phyloP scores from a whole-genome alignment of 1,140 invertebrate genomes.

The Meloidogyne exigua region DNA sequence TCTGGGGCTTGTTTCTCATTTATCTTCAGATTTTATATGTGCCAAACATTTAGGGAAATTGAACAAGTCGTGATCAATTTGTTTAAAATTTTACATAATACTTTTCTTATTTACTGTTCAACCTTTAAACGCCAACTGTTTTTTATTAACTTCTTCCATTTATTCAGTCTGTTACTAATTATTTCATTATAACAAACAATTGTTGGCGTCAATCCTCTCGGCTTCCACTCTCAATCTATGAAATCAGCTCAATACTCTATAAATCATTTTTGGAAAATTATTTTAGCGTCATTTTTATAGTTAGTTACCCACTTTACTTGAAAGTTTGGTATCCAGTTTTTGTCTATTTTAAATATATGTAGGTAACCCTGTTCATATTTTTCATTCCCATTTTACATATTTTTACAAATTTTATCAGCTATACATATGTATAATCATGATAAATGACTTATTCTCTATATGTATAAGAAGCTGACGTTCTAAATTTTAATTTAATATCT shows the following conservation, averaged over 20 bases:
- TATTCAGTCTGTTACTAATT: background rate
- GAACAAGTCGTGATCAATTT: too few relatives aligned
- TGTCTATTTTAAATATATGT: too few relatives aligned
- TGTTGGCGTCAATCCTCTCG: background rate
- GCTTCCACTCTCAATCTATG: background rate
- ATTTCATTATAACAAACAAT: background rate
- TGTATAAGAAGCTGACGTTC: background rate
- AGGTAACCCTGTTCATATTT: too few relatives aligned
- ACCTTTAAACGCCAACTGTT: background rate
- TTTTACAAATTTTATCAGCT: too few relatives aligned
- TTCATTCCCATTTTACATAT: too few relatives aligned
- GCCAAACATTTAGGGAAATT: too few relatives aligned
- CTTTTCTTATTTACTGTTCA: background rate
- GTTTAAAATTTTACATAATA: too few relatives aligned
- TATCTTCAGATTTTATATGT: too few relatives aligned
- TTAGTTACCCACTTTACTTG: background rate
- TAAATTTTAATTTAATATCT: background rate
- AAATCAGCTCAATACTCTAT: background rate
- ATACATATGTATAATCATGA: too few relatives aligned
- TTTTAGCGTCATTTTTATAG: background rate
- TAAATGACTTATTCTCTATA: too few relatives aligned
- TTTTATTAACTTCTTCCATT: background rate
- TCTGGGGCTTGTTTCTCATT: too few relatives aligned
- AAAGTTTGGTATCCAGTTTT: too few relatives aligned
- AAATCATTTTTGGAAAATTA: background rate